A percentile compares a stretch with the other conserved stretches of the same genome.
Evolutionary conservation across 2,888 invertebrate species (phyloP).

Genomic region (Eupeodes luniger): DNA sequence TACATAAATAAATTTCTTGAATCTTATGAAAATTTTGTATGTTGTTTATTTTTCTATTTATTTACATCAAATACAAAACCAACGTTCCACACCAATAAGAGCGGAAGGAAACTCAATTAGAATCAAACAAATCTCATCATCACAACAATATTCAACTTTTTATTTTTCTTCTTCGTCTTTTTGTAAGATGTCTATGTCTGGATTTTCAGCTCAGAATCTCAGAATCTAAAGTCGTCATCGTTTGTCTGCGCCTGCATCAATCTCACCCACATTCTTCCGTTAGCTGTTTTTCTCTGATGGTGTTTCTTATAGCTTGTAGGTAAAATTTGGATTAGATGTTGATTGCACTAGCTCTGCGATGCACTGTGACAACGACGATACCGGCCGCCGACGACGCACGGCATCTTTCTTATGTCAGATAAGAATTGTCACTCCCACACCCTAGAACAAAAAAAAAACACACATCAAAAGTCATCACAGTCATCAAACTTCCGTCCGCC

Average conservation of each 20-base stretch:
- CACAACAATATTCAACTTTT: conserved; percentile 15
- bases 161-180: conserved; percentile 1
- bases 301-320: neutral
- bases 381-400: neutral
- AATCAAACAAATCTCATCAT: conserved; percentile 38
- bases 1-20: conserved; percentile 9
- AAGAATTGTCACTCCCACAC: conserved; percentile 55
- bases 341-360: conserved; percentile 54
- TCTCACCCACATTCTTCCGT: conserved; percentile 71
- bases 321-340: conserved; percentile 22
- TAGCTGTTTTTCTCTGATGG: conserved; percentile 10
- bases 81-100: conserved; percentile 32
- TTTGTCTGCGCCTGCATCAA: conserved; percentile 54
- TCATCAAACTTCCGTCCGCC: conserved; percentile 29
- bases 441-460: conserved; percentile 6
- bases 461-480: conserved; percentile 48
- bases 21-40: neutral
- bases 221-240: neutral
- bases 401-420: conserved; percentile 29
- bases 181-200: conserved; percentile 31
- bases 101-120: conserved; percentile 72
- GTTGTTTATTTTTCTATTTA: neutral
- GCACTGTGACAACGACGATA: neutral
- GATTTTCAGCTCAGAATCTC: neutral
- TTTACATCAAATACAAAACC: conserved; percentile 28